Evolutionary conservation across 2,113 vertebrate species (phyloP), one percentile per base, ranked within the genome.

Genomic region (Perca fluviatilis): DNA sequence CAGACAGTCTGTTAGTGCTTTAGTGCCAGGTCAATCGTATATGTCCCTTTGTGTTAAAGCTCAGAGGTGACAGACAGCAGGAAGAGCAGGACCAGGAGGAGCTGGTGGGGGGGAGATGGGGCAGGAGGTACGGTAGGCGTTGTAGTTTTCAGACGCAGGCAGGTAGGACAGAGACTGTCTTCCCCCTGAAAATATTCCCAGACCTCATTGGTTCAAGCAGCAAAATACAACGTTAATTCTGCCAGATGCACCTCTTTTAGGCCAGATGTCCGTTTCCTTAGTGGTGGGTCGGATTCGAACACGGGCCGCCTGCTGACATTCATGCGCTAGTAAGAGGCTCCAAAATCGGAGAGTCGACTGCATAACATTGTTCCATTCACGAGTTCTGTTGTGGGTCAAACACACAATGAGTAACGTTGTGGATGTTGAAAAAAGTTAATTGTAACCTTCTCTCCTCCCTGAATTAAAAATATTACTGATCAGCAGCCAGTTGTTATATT

Each of bases 1-100:
- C 89, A 89, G 89, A 89, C 89, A 89, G 86, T 90, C 87, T 87
- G 93, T 94, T 94, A 91, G 88, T 83, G 89, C 86, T 90, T 83
- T 79, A 74, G 77, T 77, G 86, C 62, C 88, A 46, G 91, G 89
- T 91, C 93, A 91, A 79, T 92, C 89, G 40, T 85, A 79, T 87
- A 82, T 53, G 90, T 93, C 93, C 87, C 88, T 83, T 88, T 88
- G 84, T 84, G 63, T 92, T 93, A 92, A 77, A 85, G 91, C 87
- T 86, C 86, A 76, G 86, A 85, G 86, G 90, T 90, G 92, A 92
- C 79, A 80, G 84, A 84, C 79, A 83, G 82, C 62, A 75, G 49
- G 53, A 73, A 51, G n/a, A n/a, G 56, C 11, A 14, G 62, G 62
- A 21, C 12, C 33, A 40, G 27, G 67, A 2, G 82, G 69, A 46